phyloP scores from a whole-genome alignment of 2,113 vertebrate species.

The Sapayoa aenigma region DNA sequence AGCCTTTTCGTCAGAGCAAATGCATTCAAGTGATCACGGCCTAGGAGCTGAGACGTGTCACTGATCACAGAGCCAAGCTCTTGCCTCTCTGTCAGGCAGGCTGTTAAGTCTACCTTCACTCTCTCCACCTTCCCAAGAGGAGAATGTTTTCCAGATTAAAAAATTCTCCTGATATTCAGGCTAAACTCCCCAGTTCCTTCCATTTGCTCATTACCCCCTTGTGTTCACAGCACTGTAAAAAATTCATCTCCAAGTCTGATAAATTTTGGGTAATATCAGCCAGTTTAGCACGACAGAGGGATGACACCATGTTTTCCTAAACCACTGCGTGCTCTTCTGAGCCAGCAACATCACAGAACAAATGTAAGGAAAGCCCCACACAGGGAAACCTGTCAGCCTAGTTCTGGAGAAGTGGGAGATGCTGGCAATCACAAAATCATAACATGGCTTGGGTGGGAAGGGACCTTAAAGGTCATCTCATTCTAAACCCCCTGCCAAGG shows the following conservation, averaged over 20 bases:
- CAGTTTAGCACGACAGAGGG: neutral
- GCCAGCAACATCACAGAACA: neutral
- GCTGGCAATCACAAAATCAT: neutral
- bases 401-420: neutral
- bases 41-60: neutral
- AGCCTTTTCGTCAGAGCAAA: neutral
- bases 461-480: neutral
- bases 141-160: neutral
- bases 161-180: neutral
- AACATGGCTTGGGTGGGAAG: neutral
- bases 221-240: neutral
- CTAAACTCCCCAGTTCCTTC: neutral
- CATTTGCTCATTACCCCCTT: neutral
- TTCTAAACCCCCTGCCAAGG: neutral
- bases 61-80: neutral
- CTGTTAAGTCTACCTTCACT: neutral
- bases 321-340: neutral
- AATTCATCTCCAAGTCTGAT: neutral
- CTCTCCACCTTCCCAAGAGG: neutral
- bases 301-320: neutral
- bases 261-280: neutral
- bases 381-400: neutral
- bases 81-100: neutral
- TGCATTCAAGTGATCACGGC: neutral
- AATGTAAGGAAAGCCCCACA: neutral